phyloP scores from a whole-genome alignment of 1,140 invertebrate species.

The Diabrotica undecimpunctata region DNA sequence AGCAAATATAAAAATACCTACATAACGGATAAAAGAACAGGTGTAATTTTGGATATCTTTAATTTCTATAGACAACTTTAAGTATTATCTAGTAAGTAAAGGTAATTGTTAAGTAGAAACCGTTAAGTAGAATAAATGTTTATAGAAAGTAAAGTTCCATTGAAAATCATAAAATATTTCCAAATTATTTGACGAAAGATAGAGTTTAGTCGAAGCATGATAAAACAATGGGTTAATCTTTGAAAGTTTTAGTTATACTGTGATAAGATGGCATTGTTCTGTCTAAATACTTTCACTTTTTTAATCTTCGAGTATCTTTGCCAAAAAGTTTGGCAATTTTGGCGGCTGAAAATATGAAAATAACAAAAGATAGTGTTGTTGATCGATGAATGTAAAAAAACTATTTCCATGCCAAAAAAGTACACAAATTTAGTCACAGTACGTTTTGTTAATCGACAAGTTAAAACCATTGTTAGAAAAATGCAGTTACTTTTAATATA shows the following conservation, averaged over 20 bases:
- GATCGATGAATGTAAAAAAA: slow-evolving; percentile 1
- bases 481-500: background rate
- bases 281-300: slow-evolving; percentile 5
- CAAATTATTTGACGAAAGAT: background rate
- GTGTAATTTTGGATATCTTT: no score
- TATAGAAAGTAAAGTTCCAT: no score
- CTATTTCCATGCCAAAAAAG: slow-evolving; percentile 20
- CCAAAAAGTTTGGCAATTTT: slow-evolving; percentile 36
- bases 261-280: slow-evolving; percentile 20
- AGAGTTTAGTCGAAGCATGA: slow-evolving; percentile 12
- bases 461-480: slow-evolving; percentile 1
- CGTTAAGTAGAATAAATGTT: no score
- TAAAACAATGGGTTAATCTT: slow-evolving; percentile 15
- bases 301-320: slow-evolving; percentile 35
- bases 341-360: slow-evolving; percentile 35
- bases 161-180: no score
- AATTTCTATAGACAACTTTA: no score
- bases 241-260: slow-evolving; percentile 16
- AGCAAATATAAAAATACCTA: no score
- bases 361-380: slow-evolving; percentile 14
- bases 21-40: no score
- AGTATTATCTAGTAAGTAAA: no score
- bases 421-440: slow-evolving; percentile 21
- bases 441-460: slow-evolving; percentile 11
- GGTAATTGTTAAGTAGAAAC: no score